phyloP scores from a whole-genome alignment of 2,888 invertebrate genomes.

The Norana najaformis region DNA sequence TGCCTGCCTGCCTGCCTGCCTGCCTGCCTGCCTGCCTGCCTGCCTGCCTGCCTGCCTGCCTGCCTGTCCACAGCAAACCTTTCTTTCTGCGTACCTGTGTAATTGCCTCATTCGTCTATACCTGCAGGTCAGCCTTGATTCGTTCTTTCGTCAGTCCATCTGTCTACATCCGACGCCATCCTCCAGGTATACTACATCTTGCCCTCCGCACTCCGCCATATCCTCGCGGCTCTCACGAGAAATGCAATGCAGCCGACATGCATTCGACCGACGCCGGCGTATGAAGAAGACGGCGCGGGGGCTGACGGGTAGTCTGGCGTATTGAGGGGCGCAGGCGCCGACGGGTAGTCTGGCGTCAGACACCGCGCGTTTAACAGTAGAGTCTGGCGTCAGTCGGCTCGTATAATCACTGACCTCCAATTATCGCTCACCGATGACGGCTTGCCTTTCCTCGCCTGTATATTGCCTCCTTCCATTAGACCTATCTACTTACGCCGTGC shows the following conservation, averaged over 20 bases:
- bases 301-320: constrained; percentile 17
- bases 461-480: constrained; percentile 13
- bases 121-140: neutral
- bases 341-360: constrained; percentile 19
- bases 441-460: neutral
- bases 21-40: neutral
- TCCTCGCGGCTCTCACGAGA: neutral
- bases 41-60: neutral
- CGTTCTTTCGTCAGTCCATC: constrained; percentile 23
- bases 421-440: constrained; percentile 24
- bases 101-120: constrained; percentile 3
- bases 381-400: constrained; percentile 24
- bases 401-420: constrained; percentile 1
- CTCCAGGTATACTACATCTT: neutral
- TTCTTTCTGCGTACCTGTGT: neutral
- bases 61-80: neutral
- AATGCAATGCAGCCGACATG: neutral
- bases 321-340: neutral
- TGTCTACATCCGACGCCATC: neutral
- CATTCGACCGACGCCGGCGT: neutral
- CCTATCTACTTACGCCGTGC: neutral
- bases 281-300: neutral
- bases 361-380: neutral
- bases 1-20: neutral
- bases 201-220: neutral